A percentile compares a stretch with the other conserved stretches of the same genome.
Conservation (phyloP, 2,113 vertebrate genomes). For the Andinoacara biseriatus region DNA sequence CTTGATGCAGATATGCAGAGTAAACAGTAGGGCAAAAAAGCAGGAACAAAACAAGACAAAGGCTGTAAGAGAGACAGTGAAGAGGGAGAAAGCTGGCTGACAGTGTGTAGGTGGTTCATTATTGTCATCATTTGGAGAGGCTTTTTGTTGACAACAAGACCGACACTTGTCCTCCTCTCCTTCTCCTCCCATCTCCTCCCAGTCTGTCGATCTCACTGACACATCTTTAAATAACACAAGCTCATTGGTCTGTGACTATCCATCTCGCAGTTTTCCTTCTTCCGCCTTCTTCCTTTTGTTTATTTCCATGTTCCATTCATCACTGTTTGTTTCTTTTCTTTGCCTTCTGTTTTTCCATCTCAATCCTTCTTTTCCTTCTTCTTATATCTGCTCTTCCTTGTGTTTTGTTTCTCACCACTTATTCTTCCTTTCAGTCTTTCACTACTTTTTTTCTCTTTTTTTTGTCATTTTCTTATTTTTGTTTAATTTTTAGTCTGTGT, state of each 20-base stretch:
- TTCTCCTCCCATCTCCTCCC: slow-evolving; percentile 56
- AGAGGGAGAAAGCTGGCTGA: slow-evolving; percentile 56
- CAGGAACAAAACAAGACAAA: slow-evolving; percentile 23
- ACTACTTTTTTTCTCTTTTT: background rate
- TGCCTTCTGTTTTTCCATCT: background rate
- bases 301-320: background rate
- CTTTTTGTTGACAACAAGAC: slow-evolving; percentile 75
- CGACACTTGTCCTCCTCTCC: slow-evolving; percentile 63
- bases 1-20: slow-evolving; percentile 25
- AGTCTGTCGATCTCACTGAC: slow-evolving; percentile 62
- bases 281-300: background rate
- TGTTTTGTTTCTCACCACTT: background rate
- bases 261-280: background rate
- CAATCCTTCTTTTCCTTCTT: background rate
- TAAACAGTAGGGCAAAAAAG: slow-evolving; percentile 22
- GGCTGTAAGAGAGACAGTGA: slow-evolving; percentile 50
- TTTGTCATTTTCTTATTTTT: background rate
- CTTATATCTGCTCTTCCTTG: background rate
- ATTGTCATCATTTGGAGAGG: slow-evolving; percentile 66
- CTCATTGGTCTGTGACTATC: slow-evolving; percentile 24
- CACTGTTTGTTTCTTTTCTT: background rate
- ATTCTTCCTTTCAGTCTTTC: background rate
- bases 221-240: slow-evolving; percentile 69
- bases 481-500: background rate
- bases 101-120: slow-evolving; percentile 75